Evolutionary conservation across 2,797 vertebrate species (phyloP), one percentile per base, ranked within the genome.

Genomic region (Gymnopithys bicolor): DNA sequence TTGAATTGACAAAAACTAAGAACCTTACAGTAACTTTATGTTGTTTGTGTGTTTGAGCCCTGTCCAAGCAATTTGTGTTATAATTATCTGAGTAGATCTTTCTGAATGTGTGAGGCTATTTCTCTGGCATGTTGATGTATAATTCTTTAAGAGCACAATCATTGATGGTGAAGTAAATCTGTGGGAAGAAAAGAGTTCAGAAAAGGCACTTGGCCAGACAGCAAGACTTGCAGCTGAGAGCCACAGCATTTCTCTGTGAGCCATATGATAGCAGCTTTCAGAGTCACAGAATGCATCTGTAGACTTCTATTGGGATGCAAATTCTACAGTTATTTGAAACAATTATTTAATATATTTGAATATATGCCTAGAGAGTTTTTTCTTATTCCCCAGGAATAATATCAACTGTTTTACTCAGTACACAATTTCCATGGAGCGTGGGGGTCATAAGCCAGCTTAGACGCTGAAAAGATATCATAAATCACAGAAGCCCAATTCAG

Each of bases 261-360:
- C 23, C 3, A 0, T 41, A 46, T 0, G 3, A 52, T 2, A 71
- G 33, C 18, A 55, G 10, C 3, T 76, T 69, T 79, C 14, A 62
- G n/a, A 79, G 19, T 2, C 49, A 21, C 18, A 62, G 59, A 73
- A 77, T 11, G 8, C 8, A 19, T 63, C 49, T 74, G 41, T 21
- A 46, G 15, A 13, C 1, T 51, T 81, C 53, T 76, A 66, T 66
- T 71, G 35, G 30, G 10, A 52, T 84, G 24, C 22, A 84, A 79
- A 46, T 62, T 10, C 3, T 71, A 9, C 69, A 74, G 18, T 62
- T 55, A 76, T 77, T 76, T 56, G 51, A 87, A 94, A 79, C 2
- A 48, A 48, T 21, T 10, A 17, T 69, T 88, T 81, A 19, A 90
- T 14, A 6, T 33, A 41, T 84, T 52, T 71, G 28, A 23, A 32